Evolutionary conservation across 2,888 invertebrate species (phyloP).

Genomic region (Meganola albula): DNA sequence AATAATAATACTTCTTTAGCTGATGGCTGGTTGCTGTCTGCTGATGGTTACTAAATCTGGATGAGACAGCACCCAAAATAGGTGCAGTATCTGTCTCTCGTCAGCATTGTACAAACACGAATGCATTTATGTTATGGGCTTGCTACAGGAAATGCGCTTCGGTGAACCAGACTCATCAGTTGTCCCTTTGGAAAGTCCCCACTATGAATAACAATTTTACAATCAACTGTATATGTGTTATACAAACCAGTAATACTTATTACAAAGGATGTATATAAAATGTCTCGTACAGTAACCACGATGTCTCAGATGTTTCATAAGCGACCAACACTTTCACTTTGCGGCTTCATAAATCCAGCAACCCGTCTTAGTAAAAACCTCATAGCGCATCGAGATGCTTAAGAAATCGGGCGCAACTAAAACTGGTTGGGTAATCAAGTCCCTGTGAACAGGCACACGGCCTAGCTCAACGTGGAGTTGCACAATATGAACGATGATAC

Average conservation of each 20-base stretch:
- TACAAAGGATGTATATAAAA: constrained; percentile 26
- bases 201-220: constrained; percentile 59
- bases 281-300: constrained; percentile 15
- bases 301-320: constrained; percentile 37
- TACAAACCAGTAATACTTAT: constrained; percentile 38
- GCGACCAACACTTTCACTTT: constrained; percentile 51
- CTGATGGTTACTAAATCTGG: constrained; percentile 13
- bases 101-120: constrained; percentile 28
- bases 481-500: constrained; percentile 54
- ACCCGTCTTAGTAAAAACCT: constrained; percentile 43
- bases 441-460: constrained; percentile 54
- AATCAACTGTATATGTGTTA: too few species aligned
- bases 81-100: constrained; percentile 14
- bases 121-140: constrained; percentile 43
- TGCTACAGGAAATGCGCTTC: constrained; percentile 67
- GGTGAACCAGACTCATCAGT: constrained; percentile 54
- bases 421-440: constrained; percentile 51
- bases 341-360: constrained; percentile 41
- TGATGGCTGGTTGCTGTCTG: too few species aligned
- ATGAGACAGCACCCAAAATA: constrained; percentile 9
- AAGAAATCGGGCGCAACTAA: constrained; percentile 52
- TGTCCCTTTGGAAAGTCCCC: constrained; percentile 60
- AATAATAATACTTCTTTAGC: too few species aligned
- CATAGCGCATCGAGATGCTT: constrained; percentile 40
- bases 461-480: constrained; percentile 46